Evolutionary conservation across 1,140 invertebrate species (phyloP).

Genomic region (Dysdera silvatica): DNA sequence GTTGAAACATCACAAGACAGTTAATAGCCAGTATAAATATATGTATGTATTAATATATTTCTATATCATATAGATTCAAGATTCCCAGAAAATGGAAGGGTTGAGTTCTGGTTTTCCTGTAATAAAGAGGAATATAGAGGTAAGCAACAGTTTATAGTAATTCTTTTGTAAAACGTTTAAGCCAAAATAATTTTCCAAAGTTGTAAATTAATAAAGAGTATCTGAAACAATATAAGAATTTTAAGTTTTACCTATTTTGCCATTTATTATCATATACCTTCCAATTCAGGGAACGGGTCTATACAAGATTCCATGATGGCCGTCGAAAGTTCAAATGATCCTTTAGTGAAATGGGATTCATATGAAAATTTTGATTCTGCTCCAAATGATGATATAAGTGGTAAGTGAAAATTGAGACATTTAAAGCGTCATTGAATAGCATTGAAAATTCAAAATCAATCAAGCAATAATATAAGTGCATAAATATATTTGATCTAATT

Average conservation of each 20-base stretch:
- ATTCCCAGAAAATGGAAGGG: constrained; percentile 59
- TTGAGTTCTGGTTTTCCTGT: constrained; percentile 51
- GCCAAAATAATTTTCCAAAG: background rate
- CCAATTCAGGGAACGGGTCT: constrained; percentile 29
- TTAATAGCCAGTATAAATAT: too few species aligned
- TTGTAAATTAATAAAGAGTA: background rate
- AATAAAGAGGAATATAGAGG: constrained; percentile 18
- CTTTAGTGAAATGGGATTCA: constrained; percentile 68
- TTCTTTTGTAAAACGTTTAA: background rate
- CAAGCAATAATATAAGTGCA: background rate
- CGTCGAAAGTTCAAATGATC: constrained; percentile 55
- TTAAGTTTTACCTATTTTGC: background rate
- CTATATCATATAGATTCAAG: constrained; percentile 40
- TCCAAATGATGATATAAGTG: constrained; percentile 44
- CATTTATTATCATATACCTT: background rate
- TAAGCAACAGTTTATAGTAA: background rate
- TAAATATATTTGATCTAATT: background rate
- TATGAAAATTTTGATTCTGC: constrained; percentile 60
- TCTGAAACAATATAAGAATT: background rate
- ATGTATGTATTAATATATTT: background rate
- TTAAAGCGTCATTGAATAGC: constrained; percentile 4
- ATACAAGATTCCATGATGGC: constrained; percentile 34
- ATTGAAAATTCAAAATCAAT: constrained; percentile 3
- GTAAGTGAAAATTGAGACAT: too few species aligned
- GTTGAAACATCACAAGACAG: too few species aligned